Percentiles rank a stretch among this genome's conserved stretches.
phyloP scores from a whole-genome alignment of 2,797 vertebrate genomes.

The Pangasius sanitwongsei region DNA sequence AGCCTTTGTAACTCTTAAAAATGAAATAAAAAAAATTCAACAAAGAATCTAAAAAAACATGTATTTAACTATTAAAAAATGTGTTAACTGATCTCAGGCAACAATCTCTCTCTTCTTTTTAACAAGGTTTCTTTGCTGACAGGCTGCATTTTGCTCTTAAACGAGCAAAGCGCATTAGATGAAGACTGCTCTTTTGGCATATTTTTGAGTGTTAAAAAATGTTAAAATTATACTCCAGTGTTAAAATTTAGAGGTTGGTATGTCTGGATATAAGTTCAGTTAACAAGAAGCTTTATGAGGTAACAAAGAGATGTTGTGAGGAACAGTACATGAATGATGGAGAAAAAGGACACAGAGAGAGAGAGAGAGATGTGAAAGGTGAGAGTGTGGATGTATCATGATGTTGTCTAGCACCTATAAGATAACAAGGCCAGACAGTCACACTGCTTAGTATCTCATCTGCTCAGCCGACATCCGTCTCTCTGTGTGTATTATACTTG shows the following conservation, averaged over 20 bases:
- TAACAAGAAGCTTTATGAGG: background rate
- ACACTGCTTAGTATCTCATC: background rate
- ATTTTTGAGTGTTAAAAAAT: background rate
- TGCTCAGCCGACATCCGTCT: background rate
- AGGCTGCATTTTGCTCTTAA: background rate
- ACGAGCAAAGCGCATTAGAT: background rate
- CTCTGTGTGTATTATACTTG: background rate
- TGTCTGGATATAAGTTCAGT: background rate
- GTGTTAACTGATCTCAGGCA: background rate
- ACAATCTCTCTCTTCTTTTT: background rate
- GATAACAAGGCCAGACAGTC: background rate
- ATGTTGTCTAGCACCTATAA: slow-evolving; percentile 1
- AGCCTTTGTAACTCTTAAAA: background rate
- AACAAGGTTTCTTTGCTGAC: background rate
- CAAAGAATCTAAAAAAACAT: background rate
- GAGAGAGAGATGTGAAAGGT: background rate
- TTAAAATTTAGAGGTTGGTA: background rate
- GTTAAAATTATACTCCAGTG: background rate
- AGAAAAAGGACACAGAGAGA: background rate
- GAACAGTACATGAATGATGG: background rate
- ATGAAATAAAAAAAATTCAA: background rate
- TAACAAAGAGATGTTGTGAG: background rate
- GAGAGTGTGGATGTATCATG: slow-evolving; percentile 1
- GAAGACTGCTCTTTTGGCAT: no score
- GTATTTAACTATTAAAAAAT: background rate